phyloP scores from a whole-genome alignment of 2,888 invertebrate species.

The Dicyrtomina minuta region DNA sequence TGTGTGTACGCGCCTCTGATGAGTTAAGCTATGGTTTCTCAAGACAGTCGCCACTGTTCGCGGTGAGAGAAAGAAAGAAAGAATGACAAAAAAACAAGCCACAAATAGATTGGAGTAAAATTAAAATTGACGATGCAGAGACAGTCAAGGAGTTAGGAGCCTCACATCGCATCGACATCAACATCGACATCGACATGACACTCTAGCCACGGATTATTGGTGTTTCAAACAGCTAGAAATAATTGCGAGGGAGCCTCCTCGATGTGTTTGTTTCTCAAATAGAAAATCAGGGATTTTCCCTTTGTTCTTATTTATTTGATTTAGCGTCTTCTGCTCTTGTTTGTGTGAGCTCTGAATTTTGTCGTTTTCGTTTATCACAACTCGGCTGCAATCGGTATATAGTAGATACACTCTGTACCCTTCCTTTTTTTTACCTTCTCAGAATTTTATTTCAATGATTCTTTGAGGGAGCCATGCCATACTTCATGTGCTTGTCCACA shows the following conservation, averaged over 20 bases:
- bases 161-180: background rate
- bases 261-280: too few species aligned
- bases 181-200: too few species aligned
- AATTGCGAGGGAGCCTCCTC: too few species aligned
- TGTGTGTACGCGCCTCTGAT: background rate
- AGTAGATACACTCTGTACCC: background rate
- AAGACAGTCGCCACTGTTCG: conserved; percentile 17
- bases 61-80: conserved; percentile 19
- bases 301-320: conserved; percentile 17
- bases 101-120: conserved; percentile 24
- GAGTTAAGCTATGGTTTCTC: conserved; percentile 6
- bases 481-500: too few species aligned
- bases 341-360: too few species aligned
- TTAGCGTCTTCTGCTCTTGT: background rate
- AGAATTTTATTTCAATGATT: conserved; percentile 8
- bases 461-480: too few species aligned
- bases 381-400: too few species aligned
- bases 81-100: conserved; percentile 18
- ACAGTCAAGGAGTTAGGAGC: background rate
- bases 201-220: too few species aligned
- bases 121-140: conserved; percentile 22
- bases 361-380: background rate
- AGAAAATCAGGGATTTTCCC: background rate
- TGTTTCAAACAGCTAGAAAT: too few species aligned
- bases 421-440: too few species aligned